Percentiles rank a stretch among this genome's conserved stretches.
Conservation (phyloP, 2,113 vertebrate species). For the Tor tambroides region DNA sequence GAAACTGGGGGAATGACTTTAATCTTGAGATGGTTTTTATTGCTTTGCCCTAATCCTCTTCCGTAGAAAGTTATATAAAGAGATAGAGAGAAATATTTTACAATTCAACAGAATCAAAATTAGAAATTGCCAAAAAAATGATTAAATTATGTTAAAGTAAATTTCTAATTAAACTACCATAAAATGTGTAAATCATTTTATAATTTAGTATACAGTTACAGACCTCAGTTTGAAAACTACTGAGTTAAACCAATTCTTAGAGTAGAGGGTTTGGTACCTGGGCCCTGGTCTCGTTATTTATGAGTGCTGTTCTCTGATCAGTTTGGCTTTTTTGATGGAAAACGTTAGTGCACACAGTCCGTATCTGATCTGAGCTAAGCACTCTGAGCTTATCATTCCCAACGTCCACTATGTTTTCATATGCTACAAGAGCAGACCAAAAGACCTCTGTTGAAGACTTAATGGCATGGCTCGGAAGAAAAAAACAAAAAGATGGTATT, state of each 20-base stretch:
- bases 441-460: conserved; percentile 56
- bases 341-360: background rate
- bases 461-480: conserved; percentile 57
- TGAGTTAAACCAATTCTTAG: background rate
- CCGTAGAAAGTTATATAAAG: too few relatives aligned
- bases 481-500: background rate
- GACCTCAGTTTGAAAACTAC: too few relatives aligned
- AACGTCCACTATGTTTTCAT: background rate
- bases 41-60: too few relatives aligned
- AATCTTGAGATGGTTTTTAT: too few relatives aligned
- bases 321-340: background rate
- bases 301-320: conserved; percentile 37
- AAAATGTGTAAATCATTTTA: too few relatives aligned
- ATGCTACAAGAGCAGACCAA: conserved; percentile 32
- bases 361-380: conserved; percentile 23
- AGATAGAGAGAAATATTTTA: too few relatives aligned
- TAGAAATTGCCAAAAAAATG: too few relatives aligned
- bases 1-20: too few relatives aligned
- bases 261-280: conserved; percentile 27
- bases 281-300: background rate
- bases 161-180: too few relatives aligned
- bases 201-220: too few relatives aligned
- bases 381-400: conserved; percentile 28
- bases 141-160: too few relatives aligned
- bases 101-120: too few relatives aligned